A percentile compares a stretch with the other conserved stretches of the same genome.
phyloP scores from a whole-genome alignment of 2,797 vertebrate genomes.

The Crossoptilon crossoptilon region DNA sequence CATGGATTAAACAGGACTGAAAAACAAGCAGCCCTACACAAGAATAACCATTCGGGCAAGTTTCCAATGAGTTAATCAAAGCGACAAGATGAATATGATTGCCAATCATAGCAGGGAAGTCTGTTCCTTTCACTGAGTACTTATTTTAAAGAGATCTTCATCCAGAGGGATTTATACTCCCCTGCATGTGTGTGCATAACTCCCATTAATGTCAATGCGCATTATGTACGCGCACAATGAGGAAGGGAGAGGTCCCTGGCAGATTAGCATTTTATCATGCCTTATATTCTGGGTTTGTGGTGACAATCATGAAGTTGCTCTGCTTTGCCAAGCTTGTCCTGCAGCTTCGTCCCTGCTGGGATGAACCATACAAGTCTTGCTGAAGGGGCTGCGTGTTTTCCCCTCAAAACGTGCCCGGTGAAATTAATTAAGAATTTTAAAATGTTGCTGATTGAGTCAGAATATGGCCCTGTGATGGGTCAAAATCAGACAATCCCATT shows the following conservation, averaged over 20 bases:
- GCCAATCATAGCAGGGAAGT: conserved; percentile 48
- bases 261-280: conserved; percentile 59
- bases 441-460: neutral
- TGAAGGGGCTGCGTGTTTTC: neutral
- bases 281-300: conserved; percentile 4
- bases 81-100: conserved; percentile 67
- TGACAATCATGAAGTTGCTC: conserved; percentile 28
- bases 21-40: conserved; percentile 32
- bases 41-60: conserved; percentile 53
- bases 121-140: conserved; percentile 46
- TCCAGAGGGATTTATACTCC: conserved; percentile 38
- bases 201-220: conserved; percentile 31
- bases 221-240: conserved; percentile 21
- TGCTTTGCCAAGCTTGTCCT: neutral
- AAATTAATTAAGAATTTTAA: neutral
- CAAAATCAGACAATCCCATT: neutral
- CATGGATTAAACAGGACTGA: neutral
- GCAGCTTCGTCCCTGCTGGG: neutral
- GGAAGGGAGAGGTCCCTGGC: conserved; percentile 23
- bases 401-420: neutral
- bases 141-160: conserved; percentile 45
- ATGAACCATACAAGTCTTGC: neutral
- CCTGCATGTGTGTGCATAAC: conserved; percentile 7
- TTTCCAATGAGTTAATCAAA: conserved; percentile 71
- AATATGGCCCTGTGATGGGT: neutral